A percentile compares a stretch with the other conserved stretches of the same genome.
phyloP scores from a whole-genome alignment of 2,113 vertebrate species.

The Sphaerodactylus townsendi region DNA sequence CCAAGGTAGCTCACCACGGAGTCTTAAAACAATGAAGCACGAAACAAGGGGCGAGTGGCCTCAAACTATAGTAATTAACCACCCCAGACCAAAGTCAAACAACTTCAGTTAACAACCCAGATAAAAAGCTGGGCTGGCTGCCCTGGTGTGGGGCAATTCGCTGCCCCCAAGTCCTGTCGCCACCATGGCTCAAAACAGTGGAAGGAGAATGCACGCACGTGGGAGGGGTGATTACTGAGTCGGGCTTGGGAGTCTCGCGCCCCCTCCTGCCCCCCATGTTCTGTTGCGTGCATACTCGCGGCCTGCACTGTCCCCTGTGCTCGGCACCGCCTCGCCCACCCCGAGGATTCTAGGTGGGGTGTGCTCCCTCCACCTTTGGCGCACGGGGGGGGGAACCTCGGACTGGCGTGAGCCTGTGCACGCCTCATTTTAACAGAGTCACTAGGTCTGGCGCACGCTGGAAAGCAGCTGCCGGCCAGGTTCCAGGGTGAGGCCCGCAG shows the following conservation, averaged over 20 bases:
- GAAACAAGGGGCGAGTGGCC: no score
- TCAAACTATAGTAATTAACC: no score
- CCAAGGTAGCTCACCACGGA: no score
- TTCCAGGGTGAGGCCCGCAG: conserved; percentile 22
- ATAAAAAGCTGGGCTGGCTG: no score
- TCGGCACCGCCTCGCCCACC: conserved; percentile 44
- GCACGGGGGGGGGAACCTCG: neutral
- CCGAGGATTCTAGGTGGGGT: neutral
- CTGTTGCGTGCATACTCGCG: neutral
- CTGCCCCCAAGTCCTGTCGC: no score
- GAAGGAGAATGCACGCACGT: neutral
- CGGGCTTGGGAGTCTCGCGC: neutral
- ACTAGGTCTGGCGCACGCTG: neutral
- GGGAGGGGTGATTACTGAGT: neutral
- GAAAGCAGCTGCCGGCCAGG: neutral
- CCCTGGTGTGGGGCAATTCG: no score
- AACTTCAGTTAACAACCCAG: no score
- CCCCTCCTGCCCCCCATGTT: neutral
- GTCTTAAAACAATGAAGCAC: no score
- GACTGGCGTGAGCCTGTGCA: conserved; percentile 39
- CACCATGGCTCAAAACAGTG: no score
- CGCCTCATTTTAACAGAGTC: neutral
- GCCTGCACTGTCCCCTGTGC: conserved; percentile 15
- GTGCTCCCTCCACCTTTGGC: neutral
- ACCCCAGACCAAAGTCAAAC: no score